Base-by-base conservation (phyloP, 2,888 invertebrate species). In the Amphipoea lucens region DNA sequence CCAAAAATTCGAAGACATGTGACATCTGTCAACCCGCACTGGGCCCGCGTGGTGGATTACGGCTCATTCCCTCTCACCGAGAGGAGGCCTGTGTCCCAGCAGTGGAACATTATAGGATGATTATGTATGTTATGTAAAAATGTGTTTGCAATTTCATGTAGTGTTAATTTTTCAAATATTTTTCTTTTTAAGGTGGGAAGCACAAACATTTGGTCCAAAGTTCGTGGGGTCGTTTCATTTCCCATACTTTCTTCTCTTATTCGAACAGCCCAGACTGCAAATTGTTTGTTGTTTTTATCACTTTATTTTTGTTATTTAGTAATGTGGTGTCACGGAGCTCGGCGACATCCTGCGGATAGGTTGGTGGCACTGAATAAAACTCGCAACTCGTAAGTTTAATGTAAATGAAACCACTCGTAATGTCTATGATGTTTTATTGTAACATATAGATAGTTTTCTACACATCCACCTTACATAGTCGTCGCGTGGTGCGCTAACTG, bases 381-480 rank as follows among this genome's bases (percentile, higher is more conserved):
- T 20, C 6, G 1, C 6, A 57, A n/a, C 9, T 51, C 14, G 9
- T 4, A 66, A 29, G 17, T 45, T 20, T 74, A 48, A 68, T 54
- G 70, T 42, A 91, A 96, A 95, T 95, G 83, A 96, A 95, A 94
- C 90, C 80, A 88, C 65, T 54, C 76, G 82, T 91, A 90, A 90
- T 94, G 90, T 96, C 95, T 96, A 96, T 96, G 90, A 94, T 94
- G 94, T 96, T 96, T 96, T 95, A 96, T 95, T 95, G 94, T 96
- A 96, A 96, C 96, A 96, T 94, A 95, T 93, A 96, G 95, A 96
- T 95, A 96, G 94, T 94, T 94, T 92, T 94, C 96, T 96, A 96
- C 95, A 95, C 95, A 95, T 95, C 94, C 95, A 95, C 95, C 95
- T 95, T 94, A 95, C 95, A 92, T 93, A 92, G 94, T 92, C 91